phyloP scores from a whole-genome alignment of 2,888 invertebrate genomes.

The Smittia sp. region DNA sequence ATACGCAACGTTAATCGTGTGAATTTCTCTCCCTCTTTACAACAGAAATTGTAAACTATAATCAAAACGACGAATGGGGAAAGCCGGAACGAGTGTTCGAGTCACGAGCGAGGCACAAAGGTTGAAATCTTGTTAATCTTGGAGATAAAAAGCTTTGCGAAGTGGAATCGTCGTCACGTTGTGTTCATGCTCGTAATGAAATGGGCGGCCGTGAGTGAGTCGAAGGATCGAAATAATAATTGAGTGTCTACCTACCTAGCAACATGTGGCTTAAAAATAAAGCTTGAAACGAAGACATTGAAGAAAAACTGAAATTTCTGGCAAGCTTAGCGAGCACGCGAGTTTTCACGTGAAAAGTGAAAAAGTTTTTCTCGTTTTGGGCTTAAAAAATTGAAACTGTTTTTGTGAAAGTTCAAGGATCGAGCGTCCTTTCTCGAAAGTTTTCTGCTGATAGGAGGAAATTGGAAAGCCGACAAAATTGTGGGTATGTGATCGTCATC shows the following conservation, averaged over 20 bases:
- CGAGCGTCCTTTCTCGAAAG: slow-evolving; percentile 7
- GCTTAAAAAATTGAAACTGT: neutral
- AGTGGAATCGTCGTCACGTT: too few species aligned
- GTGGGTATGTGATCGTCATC: slow-evolving; percentile 30
- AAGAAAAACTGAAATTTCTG: neutral
- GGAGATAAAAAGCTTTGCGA: too few species aligned
- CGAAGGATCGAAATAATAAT: too few species aligned
- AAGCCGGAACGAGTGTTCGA: too few species aligned
- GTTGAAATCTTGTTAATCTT: too few species aligned
- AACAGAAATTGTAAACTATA: neutral
- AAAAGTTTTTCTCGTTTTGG: too few species aligned
- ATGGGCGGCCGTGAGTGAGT: too few species aligned
- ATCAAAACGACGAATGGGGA: neutral
- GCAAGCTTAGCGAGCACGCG: neutral
- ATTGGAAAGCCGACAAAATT: slow-evolving; percentile 40
- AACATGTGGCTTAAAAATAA: slow-evolving; percentile 1
- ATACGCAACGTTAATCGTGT: too few species aligned
- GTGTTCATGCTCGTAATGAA: too few species aligned
- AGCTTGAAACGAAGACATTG: neutral
- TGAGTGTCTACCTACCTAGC: neutral
- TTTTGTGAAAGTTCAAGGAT: neutral
- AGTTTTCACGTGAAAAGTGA: neutral
- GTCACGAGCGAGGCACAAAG: too few species aligned
- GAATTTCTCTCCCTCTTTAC: neutral
- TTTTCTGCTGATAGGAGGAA: neutral